These are phyloP conservation scores for Tautogolabrus adspersus DNA, from an alignment of 2,113 vertebrate genomes.

Conservation along the genomic window DNA sequence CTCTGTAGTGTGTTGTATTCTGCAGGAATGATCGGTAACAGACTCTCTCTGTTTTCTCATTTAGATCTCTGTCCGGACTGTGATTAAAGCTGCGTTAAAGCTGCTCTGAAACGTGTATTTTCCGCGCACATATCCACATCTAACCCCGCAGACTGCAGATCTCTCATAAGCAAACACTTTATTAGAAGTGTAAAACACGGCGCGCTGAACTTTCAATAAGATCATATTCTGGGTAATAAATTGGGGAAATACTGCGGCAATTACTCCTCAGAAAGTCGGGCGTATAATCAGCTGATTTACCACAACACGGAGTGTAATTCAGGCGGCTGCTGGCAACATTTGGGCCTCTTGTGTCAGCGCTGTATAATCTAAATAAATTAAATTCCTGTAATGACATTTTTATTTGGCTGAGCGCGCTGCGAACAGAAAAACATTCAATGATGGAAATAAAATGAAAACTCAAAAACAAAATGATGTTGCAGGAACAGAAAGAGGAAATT, in stretches of 20 bases:
- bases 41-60: neutral
- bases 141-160: slow-evolving; percentile 7
- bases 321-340: slow-evolving; percentile 21
- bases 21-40: neutral
- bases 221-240: slow-evolving; percentile 53
- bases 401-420: slow-evolving; percentile 8
- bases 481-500: neutral
- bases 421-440: neutral
- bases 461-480: neutral
- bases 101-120: neutral
- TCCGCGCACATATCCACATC: neutral
- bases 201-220: slow-evolving; percentile 35
- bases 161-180: slow-evolving; percentile 29
- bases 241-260: slow-evolving; percentile 51
- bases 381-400: slow-evolving; percentile 28
- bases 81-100: neutral
- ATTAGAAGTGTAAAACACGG: slow-evolving; percentile 51
- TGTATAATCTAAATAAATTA: slow-evolving; percentile 37
- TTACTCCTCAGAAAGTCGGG: slow-evolving; percentile 31
- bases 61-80: neutral
- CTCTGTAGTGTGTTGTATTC: too few relatives aligned
- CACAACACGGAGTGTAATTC: slow-evolving; percentile 30
- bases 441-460: slow-evolving; percentile 1
- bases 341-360: slow-evolving; percentile 23
- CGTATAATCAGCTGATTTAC: slow-evolving; percentile 52